A percentile compares a stretch with the other conserved stretches of the same genome.
These are phyloP conservation scores for Aleiodes alternator DNA, from an alignment of 2,888 invertebrate genomes.

Conservation along the genomic window DNA sequence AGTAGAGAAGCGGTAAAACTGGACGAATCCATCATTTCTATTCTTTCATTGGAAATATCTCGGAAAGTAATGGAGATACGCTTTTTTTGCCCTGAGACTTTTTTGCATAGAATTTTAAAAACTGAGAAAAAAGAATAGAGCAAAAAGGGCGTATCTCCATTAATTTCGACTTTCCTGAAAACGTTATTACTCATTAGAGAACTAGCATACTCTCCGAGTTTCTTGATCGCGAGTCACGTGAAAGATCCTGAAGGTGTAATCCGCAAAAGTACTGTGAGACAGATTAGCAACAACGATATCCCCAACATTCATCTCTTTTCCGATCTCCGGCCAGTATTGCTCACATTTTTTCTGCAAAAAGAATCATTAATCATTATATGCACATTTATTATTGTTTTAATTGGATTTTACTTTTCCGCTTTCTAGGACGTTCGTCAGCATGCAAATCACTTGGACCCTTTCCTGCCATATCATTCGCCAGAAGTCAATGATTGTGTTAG, in stretches of 20 bases:
- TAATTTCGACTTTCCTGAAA: too few species aligned
- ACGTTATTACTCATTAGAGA: too few species aligned
- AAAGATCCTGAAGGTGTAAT: conserved; percentile 72
- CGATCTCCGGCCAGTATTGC: conserved; percentile 77
- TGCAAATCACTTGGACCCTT: conserved; percentile 75
- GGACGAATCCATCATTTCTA: too few species aligned
- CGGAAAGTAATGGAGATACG: too few species aligned
- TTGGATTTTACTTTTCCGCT: conserved; percentile 71
- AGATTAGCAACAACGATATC: conserved; percentile 68
- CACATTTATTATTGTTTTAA: neutral
- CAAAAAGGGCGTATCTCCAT: neutral
- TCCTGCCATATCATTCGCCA: conserved; percentile 77
- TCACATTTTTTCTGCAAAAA: conserved; percentile 75
- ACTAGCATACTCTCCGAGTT: conserved; percentile 64
- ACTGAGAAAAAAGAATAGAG: conserved; percentile 22
- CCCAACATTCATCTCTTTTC: conserved; percentile 70
- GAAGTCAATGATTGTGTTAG: conserved; percentile 73
- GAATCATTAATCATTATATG: neutral
- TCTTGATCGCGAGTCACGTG: conserved; percentile 61
- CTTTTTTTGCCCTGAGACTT: too few species aligned
- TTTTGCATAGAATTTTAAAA: neutral
- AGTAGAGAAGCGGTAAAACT: too few species aligned
- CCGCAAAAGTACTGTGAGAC: conserved; percentile 68
- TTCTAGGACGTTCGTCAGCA: conserved; percentile 77
- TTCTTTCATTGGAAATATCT: neutral